Evolutionary conservation across 2,113 vertebrate species (phyloP).

Genomic region (Sinocyclocheilus anshuiensis): DNA sequence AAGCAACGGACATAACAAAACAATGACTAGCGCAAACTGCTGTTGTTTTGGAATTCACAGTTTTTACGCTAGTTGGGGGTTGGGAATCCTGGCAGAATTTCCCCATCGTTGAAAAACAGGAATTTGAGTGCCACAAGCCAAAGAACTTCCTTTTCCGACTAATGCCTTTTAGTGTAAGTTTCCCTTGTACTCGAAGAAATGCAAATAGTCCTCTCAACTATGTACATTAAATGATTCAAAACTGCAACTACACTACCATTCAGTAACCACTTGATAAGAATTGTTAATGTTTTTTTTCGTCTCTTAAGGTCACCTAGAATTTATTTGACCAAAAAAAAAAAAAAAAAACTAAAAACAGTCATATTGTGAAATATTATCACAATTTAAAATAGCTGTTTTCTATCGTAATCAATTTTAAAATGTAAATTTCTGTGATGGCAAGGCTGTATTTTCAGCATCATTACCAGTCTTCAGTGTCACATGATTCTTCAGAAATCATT

Average conservation of each 20-base stretch:
- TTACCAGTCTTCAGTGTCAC: not conserved
- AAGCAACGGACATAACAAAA: not conserved
- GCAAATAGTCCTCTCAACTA: not conserved
- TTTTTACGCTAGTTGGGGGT: not conserved
- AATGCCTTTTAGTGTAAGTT: not conserved
- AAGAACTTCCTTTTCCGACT: constrained; percentile 7
- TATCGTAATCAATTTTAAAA: not conserved
- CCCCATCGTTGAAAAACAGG: constrained; percentile 31
- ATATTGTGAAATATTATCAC: not conserved
- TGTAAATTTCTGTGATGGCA: not conserved
- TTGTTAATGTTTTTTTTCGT: not conserved
- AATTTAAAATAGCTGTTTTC: not conserved
- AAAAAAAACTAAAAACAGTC: not conserved
- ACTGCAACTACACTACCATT: not conserved
- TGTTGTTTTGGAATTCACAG: constrained; percentile 1
- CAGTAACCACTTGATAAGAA: not conserved
- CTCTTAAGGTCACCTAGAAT: not conserved
- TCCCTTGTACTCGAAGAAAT: not conserved
- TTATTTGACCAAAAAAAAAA: not conserved
- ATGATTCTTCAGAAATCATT: too few relatives aligned
- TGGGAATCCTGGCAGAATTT: constrained; percentile 13
- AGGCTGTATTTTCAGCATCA: not conserved
- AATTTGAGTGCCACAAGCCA: not conserved
- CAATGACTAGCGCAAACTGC: not conserved
- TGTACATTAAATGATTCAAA: not conserved